Evolutionary conservation across 1,140 invertebrate species (phyloP), one percentile per base, ranked within the genome.

Genomic region (Goniozus legneri): DNA sequence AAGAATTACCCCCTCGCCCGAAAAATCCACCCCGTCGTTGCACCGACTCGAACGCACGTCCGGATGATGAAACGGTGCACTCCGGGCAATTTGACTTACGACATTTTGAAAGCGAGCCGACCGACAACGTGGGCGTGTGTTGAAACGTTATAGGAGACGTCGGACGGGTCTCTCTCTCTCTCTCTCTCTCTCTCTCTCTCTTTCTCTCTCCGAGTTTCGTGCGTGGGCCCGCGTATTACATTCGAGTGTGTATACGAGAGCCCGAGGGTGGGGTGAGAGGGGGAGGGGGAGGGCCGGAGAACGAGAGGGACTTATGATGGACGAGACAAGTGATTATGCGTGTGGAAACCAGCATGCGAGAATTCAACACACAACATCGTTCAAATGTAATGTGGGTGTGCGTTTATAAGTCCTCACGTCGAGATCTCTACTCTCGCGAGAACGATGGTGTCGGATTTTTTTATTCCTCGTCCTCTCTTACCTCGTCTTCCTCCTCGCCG

Each of bases 321-420:
- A 71, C 68, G 71, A 73, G 71, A 72, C 69, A 73, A 67, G 69
- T 72, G 69, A 73, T 73, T 73, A 73, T 68, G 67, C 67, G 65
- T 69, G 67, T 69, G 64, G 63, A 71, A 72, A 73, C 67, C 66
- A 71, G 58, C 60, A 68, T 60, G 52, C 45, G 52, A 60, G n/a
- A n/a, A n/a, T n/a, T n/a, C n/a, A n/a, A n/a, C n/a, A n/a, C n/a
- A n/a, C n/a, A n/a, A n/a, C n/a, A n/a, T n/a, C n/a, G n/a, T n/a
- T n/a, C n/a, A n/a, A n/a, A n/a, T n/a, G n/a, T n/a, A n/a, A n/a
- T n/a, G n/a, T n/a, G n/a, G n/a, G n/a, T n/a, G n/a, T n/a, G n/a
- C n/a, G n/a, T n/a, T n/a, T n/a, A n/a, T n/a, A n/a, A n/a, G n/a
- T n/a, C n/a, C n/a, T n/a, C n/a, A n/a, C n/a, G n/a, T n/a, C n/a